Conservation (phyloP, 2,797 vertebrate species). For the Mormyrus hasselquistii region DNA sequence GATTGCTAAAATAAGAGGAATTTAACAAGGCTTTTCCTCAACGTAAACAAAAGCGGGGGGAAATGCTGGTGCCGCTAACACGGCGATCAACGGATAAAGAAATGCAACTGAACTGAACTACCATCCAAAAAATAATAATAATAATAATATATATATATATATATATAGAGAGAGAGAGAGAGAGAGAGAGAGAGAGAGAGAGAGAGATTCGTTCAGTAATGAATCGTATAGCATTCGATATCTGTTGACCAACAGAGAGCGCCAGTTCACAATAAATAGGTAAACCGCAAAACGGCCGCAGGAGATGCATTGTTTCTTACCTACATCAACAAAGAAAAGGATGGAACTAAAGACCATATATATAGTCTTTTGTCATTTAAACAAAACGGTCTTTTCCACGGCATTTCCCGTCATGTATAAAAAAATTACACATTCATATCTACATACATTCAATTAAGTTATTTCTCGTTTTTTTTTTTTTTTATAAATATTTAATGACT, state of each 20-base stretch:
- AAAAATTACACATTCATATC: background rate
- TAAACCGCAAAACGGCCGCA: background rate
- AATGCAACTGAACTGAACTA: background rate
- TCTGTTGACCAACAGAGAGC: conserved; percentile 12
- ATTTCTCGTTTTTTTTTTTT: background rate
- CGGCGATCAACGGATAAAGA: background rate
- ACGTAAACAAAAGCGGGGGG: background rate
- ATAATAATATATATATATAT: background rate
- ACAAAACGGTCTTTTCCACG: background rate
- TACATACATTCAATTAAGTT: background rate
- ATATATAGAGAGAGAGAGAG: background rate
- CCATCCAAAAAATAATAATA: background rate
- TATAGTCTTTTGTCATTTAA: background rate
- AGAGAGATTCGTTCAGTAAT: background rate
- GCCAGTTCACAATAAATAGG: conserved; percentile 11
- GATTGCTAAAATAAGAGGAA: background rate
- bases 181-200: no score
- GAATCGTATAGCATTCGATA: background rate
- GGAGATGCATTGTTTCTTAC: background rate
- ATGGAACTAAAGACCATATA: background rate
- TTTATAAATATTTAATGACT: background rate
- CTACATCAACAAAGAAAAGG: background rate
- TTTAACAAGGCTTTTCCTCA: background rate
- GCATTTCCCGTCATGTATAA: background rate
- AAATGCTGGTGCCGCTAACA: background rate